Evolutionary conservation across 1,140 invertebrate genomes (phyloP), one percentile per base, ranked within the genome.

Genomic region (Nasonia longicornis): DNA sequence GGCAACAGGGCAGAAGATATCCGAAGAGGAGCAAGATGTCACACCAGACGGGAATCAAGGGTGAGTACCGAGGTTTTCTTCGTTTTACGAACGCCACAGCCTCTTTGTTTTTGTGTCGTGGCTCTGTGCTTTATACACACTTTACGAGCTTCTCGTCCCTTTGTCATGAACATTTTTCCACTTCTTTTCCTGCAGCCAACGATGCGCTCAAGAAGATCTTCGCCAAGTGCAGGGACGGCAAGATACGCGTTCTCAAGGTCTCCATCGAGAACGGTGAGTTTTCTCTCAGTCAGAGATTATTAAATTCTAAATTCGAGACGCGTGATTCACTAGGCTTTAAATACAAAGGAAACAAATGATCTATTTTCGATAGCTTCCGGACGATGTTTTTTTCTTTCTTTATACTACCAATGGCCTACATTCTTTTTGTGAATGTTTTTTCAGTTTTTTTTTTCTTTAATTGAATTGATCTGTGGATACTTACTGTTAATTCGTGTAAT

Each of bases 221-320:
- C 84, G 94, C 94, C 1, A 96, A 96, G 91, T 96, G 95, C 82
- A 93, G 94, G 83, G 95, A 95, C 89, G 95, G 95, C 38, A 95
- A 95, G 89, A 93, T 96, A 77, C 92, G 96, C 82, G 90, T 95
- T 26, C 89, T 97, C 76, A 97, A 97, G 93, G 92, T 97, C 82
- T 94, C 94, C 20, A 97, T 98, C 83, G 94, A 96, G 91, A 95
- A 97, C 91, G 96, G 96, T 97, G 91, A 92, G 90, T 85, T 66
- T 66, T 22, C 31, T 52, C 35, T 52, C 48, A 29, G 4, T 52
- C 3, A 22, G 12, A 29, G 7, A 69, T 26, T n/a, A 69, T 26
- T 35, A 42, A 7, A 42, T 42, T 58, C 52, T 58, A 58, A 58
- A 58, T 20, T 16, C 45, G 45, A 0, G 6, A 58, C n/a, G 16